A percentile compares a stretch with the other conserved stretches of the same genome.
phyloP scores from a whole-genome alignment of 2,888 invertebrate species.

The Macropis europaea region DNA sequence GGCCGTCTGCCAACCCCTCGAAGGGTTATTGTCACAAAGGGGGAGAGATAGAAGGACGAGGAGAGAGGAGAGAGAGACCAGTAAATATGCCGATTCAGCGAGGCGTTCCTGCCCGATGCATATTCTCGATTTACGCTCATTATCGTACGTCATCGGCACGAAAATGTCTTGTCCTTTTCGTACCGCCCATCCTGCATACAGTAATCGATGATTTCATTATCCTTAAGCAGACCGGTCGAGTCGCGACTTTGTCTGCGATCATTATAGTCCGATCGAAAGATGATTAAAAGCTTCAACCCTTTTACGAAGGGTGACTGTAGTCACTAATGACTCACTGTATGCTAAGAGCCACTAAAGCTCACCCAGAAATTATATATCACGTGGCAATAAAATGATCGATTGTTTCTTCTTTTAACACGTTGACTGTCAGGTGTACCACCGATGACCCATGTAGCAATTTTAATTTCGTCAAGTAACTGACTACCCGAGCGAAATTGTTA shows the following conservation, averaged over 20 bases:
- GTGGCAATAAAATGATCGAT: no score
- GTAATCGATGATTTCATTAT: conserved; percentile 28
- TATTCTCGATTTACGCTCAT: conserved; percentile 36
- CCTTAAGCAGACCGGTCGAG: neutral
- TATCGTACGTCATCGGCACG: conserved; percentile 44
- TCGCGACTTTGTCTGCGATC: neutral
- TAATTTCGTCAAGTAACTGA: no score
- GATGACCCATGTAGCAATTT: no score
- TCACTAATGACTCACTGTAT: no score
- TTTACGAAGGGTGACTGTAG: no score
- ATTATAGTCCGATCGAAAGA: no score
- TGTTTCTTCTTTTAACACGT: no score
- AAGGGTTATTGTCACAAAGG: conserved; percentile 53
- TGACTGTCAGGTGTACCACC: no score
- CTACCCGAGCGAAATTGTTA: no score
- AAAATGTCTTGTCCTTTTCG: conserved; percentile 25
- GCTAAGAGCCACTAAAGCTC: no score
- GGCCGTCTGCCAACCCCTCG: conserved; percentile 54
- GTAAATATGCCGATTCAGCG: conserved; percentile 55
- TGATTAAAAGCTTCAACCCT: no score
- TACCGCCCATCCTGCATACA: neutral
- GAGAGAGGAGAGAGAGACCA: neutral
- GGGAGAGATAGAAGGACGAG: neutral
- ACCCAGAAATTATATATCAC: no score
- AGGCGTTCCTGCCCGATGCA: conserved; percentile 32